Percentiles rank a stretch among this genome's conserved stretches.
Evolutionary conservation across 2,113 vertebrate genomes (phyloP).

Genomic region (Dryoscopus gambensis): DNA sequence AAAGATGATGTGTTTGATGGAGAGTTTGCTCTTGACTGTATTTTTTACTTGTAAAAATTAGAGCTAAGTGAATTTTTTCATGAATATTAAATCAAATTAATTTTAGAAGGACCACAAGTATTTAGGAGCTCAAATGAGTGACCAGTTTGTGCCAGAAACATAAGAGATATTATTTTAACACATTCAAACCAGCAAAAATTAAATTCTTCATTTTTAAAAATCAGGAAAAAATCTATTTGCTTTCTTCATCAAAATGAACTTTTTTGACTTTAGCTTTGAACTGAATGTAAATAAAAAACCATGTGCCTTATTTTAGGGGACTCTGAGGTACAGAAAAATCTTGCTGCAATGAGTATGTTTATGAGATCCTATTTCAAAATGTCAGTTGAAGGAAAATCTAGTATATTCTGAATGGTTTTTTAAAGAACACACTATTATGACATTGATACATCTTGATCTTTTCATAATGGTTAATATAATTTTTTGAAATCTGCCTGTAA

Average conservation of each 20-base stretch:
- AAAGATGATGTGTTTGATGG: constrained; percentile 23
- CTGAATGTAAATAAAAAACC: background rate
- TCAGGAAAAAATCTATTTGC: background rate
- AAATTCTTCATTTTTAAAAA: background rate
- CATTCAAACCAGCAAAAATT: background rate
- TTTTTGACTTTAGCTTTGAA: background rate
- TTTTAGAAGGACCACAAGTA: background rate
- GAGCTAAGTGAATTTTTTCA: constrained; percentile 8
- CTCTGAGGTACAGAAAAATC: background rate
- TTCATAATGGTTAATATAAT: background rate
- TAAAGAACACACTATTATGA: background rate
- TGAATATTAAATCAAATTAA: background rate
- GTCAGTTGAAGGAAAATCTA: background rate
- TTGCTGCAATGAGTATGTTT: background rate
- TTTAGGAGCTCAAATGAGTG: background rate
- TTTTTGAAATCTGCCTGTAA: background rate
- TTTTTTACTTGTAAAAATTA: constrained; percentile 31
- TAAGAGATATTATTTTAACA: background rate
- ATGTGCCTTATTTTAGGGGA: background rate
- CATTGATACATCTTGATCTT: background rate
- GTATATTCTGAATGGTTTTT: background rate
- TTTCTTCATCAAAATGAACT: background rate
- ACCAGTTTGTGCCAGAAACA: background rate
- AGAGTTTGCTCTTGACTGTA: background rate
- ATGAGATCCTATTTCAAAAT: background rate